Evolutionary conservation across 2,888 invertebrate genomes (phyloP), one percentile per base, ranked within the genome.

Genomic region (Campoplex capitator): DNA sequence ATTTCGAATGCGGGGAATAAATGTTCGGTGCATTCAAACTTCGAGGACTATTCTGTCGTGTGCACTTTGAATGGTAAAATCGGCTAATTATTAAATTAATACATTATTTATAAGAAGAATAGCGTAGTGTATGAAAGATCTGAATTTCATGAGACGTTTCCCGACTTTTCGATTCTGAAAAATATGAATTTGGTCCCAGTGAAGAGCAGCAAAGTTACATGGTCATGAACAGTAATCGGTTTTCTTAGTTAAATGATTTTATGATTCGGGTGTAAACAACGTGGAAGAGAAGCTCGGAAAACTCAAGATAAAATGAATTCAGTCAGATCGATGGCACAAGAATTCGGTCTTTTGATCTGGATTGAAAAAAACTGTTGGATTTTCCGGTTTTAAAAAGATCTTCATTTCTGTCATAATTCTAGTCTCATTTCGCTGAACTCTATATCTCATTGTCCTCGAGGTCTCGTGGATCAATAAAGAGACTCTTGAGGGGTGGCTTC

Each of bases 381-480:
- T 68, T 84, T 70, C 38, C 79, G 68, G 70, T 80, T 86, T 73
- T 83, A 84, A 81, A 79, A 83, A 84, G 82, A 90, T 88, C 90
- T 85, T 88, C 81, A 83, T 62, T 74, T 28, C 58, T 23, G 35
- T 28, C 65, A 73, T 71, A 83, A 83, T 79, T 78, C 65, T 16
- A 83, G 48, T 83, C 79, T 67, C 71, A 79, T 83, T 83, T 76
- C 38, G 48, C 48, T 74, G 11, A 76, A 48, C 80, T 86, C 70
- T 58, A 58, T 58, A 58, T 76, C 73, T 48, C 80, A 76, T 45
- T 67, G 85, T 82, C 56, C 51, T 51, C 38, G 38, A 35, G 28
- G 51, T 81, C 74, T 78, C 65, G 65, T 77, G 76, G 80, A 54
- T 80, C 83, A 70, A 70, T 73, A 73, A 76, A 77, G 80, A 56